phyloP scores from a whole-genome alignment of 2,113 vertebrate species.

The Oceanodroma tethys region DNA sequence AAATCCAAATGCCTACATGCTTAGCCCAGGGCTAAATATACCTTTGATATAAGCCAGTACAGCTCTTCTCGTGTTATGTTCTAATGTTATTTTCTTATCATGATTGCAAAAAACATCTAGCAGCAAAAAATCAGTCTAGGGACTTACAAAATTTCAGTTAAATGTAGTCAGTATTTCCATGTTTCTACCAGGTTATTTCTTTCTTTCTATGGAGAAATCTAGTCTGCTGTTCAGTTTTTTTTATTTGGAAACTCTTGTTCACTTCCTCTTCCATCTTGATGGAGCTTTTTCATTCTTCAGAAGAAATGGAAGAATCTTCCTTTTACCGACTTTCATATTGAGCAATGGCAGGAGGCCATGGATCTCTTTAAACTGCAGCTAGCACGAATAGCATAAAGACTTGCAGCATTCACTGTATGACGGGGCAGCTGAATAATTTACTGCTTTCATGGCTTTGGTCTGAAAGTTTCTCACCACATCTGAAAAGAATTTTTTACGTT shows the following conservation, averaged over 20 bases:
- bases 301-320: not conserved
- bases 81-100: not conserved
- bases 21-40: not conserved
- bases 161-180: not conserved
- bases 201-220: not conserved
- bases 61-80: not conserved
- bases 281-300: not conserved
- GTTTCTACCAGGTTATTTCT: not conserved
- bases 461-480: not conserved
- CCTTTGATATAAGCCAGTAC: not conserved
- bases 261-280: not conserved
- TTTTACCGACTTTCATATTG: not conserved
- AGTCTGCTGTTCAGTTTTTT: not conserved
- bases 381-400: not conserved
- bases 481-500: not conserved
- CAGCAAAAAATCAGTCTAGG: not conserved
- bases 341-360: not conserved
- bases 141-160: not conserved
- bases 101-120: not conserved
- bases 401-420: not conserved
- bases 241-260: not conserved
- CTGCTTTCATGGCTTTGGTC: not conserved
- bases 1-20: not conserved
- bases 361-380: not conserved
- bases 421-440: not conserved